Evolutionary conservation across 2,797 vertebrate genomes (phyloP), one percentile per base, ranked within the genome.

Genomic region (Acrossocheilus fasciatus): DNA sequence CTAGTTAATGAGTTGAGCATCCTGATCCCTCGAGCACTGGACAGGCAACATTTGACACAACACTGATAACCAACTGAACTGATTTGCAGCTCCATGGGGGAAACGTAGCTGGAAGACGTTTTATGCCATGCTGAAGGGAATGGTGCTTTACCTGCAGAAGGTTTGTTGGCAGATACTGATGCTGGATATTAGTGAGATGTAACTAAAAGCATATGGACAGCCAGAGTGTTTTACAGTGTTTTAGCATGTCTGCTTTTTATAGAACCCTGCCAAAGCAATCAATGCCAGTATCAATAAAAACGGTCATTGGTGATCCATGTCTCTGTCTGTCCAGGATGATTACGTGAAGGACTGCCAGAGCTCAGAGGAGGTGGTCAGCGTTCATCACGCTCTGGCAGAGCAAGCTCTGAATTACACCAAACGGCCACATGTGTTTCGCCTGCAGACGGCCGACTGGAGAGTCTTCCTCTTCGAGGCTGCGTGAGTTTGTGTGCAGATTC

Each of bases 61-160:
- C 34, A 4, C 79, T 68, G 17, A 81, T 64, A 30, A 66, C 30
- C 14, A 36, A 4, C 12, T 78, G 34, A 20, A 30, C n/a, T 87
- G 50, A 85, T 45, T 83, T 64, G 20, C 92, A 98, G 98, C 97
- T 2, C 97, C 97, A 0, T 98, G 97, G 97, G 98, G 98, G 17
- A 97, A 97, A 84, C 94, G 98, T 34, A 91, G 97, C 91, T 99
- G 98, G 98, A 99, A 98, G 92, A 95, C 95, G 14, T 97, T 98
- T 91, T 96, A 96, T 36, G 96, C 95, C 0, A 92, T 97, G 15
- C 91, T 99, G 43, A 97, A 92, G 76, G 98, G 98, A 83, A 97
- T 96, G 91, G 95, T 97, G n/a, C 96, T 99, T 50, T 97, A 97
- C 91, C 92, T 98, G 81, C 95, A 97, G 90, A 98, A 98, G 96